phyloP scores from a whole-genome alignment of 2,113 vertebrate genomes.

The Corapipo altera region DNA sequence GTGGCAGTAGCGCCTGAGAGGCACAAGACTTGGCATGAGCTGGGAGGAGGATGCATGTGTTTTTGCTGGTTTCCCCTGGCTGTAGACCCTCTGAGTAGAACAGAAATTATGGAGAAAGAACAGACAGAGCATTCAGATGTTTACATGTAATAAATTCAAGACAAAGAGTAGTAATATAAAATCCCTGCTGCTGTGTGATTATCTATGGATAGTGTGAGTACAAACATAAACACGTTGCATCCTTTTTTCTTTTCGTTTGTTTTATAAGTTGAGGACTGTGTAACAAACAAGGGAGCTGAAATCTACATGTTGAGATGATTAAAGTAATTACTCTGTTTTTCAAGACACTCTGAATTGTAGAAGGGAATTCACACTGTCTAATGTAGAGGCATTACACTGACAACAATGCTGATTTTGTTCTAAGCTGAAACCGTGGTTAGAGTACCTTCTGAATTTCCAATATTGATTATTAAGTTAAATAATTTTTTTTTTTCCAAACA shows the following conservation, averaged over 20 bases:
- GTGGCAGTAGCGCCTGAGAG: rapidly evolving
- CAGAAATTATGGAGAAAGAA: neutral
- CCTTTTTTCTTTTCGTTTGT: neutral
- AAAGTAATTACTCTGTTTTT: neutral
- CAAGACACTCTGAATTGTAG: neutral
- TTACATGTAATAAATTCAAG: neutral
- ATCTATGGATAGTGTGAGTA: neutral
- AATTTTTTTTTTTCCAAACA: rapidly evolving
- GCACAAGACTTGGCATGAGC: neutral
- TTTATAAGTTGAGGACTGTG: neutral
- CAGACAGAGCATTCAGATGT: neutral
- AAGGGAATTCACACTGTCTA: neutral
- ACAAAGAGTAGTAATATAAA: neutral
- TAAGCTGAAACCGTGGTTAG: neutral
- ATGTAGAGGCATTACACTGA: neutral
- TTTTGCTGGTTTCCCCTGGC: neutral
- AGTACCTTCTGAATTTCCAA: neutral
- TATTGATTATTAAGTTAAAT: neutral
- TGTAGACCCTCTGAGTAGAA: neutral
- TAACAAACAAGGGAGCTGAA: neutral
- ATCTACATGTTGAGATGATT: neutral
- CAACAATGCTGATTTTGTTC: neutral
- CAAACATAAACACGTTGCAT: neutral
- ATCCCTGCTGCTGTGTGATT: neutral
- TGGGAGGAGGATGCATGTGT: neutral